Conservation (phyloP, 2,888 invertebrate species). For the Venusia cambrica region DNA sequence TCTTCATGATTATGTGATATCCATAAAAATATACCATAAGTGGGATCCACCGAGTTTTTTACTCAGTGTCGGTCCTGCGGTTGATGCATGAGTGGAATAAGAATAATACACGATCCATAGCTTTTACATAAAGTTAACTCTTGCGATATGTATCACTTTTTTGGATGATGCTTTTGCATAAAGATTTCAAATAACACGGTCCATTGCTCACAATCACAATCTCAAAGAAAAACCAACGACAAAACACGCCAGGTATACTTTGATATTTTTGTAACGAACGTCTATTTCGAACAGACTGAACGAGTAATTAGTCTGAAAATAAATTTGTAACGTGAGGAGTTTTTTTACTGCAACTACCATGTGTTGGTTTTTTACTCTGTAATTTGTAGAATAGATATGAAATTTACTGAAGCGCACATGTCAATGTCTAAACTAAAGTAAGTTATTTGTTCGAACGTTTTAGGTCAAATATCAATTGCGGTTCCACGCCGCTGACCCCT, state of each 20-base stretch:
- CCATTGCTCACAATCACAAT: constrained; percentile 11
- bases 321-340: constrained; percentile 22
- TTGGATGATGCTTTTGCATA: constrained; percentile 17
- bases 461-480: constrained; percentile 44
- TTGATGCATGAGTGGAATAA: constrained; percentile 28
- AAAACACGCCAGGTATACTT: constrained; percentile 5
- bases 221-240: not conserved
- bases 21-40: constrained; percentile 13
- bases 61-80: constrained; percentile 11
- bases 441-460: constrained; percentile 25
- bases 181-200: constrained; percentile 19
- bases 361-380: constrained; percentile 12
- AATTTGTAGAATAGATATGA: constrained; percentile 4
- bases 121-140: no score
- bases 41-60: constrained; percentile 11
- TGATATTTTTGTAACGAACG: constrained; percentile 7
- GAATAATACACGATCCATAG: no score
- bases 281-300: constrained; percentile 7
- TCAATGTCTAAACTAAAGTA: constrained; percentile 12
- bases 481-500: constrained; percentile 42
- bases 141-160: constrained; percentile 12
- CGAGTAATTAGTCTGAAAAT: constrained; percentile 25
- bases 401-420: not conserved
- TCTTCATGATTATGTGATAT: constrained; percentile 25
- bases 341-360: constrained; percentile 11